Evolutionary conservation across 2,113 vertebrate species (phyloP).

Genomic region (Stegastes partitus): DNA sequence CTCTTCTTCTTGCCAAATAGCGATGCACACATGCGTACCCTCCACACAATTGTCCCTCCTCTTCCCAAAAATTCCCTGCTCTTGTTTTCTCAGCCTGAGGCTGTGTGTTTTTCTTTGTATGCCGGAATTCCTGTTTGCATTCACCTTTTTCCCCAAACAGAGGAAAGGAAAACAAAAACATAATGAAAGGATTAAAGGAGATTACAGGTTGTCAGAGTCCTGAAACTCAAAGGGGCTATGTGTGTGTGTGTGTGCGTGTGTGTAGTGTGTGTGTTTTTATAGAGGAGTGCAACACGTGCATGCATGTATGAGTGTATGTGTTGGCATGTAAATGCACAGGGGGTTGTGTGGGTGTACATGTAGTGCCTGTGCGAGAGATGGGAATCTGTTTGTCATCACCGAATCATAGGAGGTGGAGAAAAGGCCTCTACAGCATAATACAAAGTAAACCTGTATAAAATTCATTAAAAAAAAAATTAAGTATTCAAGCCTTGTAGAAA

Average conservation of each 20-base stretch:
- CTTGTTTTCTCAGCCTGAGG: conserved; percentile 77
- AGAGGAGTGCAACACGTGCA: conserved; percentile 33
- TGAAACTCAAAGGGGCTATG: conserved; percentile 61
- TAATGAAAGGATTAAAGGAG: conserved; percentile 81
- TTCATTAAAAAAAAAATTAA: no score
- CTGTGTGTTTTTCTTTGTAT: conserved; percentile 81
- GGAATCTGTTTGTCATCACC: conserved; percentile 29
- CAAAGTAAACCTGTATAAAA: conserved; percentile 25
- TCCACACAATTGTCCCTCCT: conserved; percentile 48
- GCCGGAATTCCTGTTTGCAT: conserved; percentile 84
- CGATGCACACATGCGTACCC: conserved; percentile 48
- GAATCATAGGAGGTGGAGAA: conserved; percentile 21
- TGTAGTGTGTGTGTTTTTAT: not conserved
- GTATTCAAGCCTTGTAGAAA: not conserved
- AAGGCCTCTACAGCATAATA: conserved; percentile 11
- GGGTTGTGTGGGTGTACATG: conserved; percentile 1
- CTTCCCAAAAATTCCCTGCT: conserved; percentile 63
- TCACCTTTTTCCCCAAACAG: conserved; percentile 78
- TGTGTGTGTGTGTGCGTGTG: conserved; percentile 5
- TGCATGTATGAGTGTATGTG: not conserved
- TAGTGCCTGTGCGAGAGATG: not conserved
- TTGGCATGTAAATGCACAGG: not conserved
- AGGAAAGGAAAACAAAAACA: conserved; percentile 79
- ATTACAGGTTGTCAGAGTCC: conserved; percentile 75
- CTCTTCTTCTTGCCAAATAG: conserved; percentile 59